Evolutionary conservation across 2,113 vertebrate genomes (phyloP).

Genomic region (Phaethornis superciliosus): DNA sequence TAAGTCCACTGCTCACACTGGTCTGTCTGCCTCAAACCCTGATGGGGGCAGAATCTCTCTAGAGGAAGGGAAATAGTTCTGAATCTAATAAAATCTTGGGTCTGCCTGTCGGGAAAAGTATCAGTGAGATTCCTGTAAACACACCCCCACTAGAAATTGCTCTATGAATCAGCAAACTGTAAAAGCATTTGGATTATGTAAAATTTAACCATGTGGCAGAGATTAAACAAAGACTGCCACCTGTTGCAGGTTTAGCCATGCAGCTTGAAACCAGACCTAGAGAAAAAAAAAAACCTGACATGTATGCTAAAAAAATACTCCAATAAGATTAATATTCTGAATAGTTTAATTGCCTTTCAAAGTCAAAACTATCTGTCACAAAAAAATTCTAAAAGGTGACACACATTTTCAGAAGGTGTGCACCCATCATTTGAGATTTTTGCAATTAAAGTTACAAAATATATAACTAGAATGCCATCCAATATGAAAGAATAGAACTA

Average conservation of each 20-base stretch:
- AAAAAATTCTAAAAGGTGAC: neutral
- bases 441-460: neutral
- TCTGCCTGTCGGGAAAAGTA: neutral
- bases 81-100: neutral
- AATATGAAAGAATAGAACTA: neutral
- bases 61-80: neutral
- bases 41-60: neutral
- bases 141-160: neutral
- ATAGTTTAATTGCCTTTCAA: neutral
- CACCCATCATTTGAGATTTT: neutral
- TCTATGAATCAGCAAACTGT: neutral
- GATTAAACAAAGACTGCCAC: neutral
- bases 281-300: accelerated
- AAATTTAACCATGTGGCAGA: neutral
- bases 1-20: neutral
- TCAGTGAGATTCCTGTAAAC: neutral
- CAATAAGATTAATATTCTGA: neutral
- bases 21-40: neutral
- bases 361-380: neutral
- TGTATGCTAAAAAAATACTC: neutral
- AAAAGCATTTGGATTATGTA: neutral
- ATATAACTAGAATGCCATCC: neutral
- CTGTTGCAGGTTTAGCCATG: neutral
- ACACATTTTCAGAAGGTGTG: neutral
- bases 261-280: neutral